Percentiles rank a stretch among this genome's conserved stretches.
Evolutionary conservation across 2,888 invertebrate species (phyloP).

Genomic region (Nemotelus pantherinus): DNA sequence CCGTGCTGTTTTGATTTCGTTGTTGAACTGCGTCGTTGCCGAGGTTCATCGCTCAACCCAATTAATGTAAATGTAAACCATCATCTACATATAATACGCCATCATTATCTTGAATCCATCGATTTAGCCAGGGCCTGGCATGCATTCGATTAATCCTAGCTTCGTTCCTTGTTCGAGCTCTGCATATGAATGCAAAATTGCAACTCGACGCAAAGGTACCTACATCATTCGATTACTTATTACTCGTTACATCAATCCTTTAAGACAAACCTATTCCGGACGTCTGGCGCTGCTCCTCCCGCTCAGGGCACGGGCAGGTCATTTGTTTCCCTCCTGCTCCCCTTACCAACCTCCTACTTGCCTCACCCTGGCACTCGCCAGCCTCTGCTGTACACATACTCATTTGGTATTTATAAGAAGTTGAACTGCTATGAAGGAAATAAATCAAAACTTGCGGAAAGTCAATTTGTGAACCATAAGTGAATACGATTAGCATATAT

Average conservation of each 20-base stretch:
- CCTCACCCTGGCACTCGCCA: not conserved
- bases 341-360: not conserved
- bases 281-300: slow-evolving; percentile 3
- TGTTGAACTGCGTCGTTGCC: slow-evolving; percentile 40
- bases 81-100: slow-evolving; percentile 49
- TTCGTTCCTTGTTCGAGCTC: slow-evolving; percentile 29
- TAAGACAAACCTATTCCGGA: slow-evolving; percentile 26
- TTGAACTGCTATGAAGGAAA: slow-evolving; percentile 41
- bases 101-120: slow-evolving; percentile 52
- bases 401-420: slow-evolving; percentile 11
- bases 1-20: slow-evolving; percentile 39
- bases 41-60: slow-evolving; percentile 38
- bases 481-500: slow-evolving; percentile 56
- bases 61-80: slow-evolving; percentile 46
- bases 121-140: slow-evolving; percentile 49
- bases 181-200: slow-evolving; percentile 28
- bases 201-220: slow-evolving; percentile 9
- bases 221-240: slow-evolving; percentile 42
- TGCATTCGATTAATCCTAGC: slow-evolving; percentile 50
- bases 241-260: slow-evolving; percentile 36
- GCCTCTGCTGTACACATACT: not conserved
- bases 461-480: slow-evolving; percentile 53
- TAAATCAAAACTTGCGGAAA: slow-evolving; percentile 52
- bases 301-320: slow-evolving; percentile 1
- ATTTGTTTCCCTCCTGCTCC: slow-evolving; percentile 9